These are phyloP conservation scores for Willisornis vidua DNA, from an alignment of 2,113 vertebrate genomes.

Conservation along the genomic window DNA sequence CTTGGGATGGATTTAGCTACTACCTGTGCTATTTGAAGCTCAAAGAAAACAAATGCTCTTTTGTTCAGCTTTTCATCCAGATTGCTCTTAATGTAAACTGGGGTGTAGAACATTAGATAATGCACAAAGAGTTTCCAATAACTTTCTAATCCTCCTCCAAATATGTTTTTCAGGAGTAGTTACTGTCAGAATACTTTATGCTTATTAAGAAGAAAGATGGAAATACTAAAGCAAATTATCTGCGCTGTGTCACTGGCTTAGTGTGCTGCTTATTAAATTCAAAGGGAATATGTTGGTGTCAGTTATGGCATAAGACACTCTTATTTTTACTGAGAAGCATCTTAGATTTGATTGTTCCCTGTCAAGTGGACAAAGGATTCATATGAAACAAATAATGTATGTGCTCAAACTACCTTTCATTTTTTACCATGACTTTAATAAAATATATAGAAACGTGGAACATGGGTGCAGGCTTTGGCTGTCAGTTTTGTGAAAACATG, in stretches of 20 bases:
- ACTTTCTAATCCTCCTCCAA: constrained; percentile 3
- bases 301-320: neutral
- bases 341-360: neutral
- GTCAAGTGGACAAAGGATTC: neutral
- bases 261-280: neutral
- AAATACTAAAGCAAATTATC: neutral
- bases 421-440: neutral
- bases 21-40: neutral
- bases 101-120: neutral
- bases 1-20: neutral
- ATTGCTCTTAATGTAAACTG: neutral
- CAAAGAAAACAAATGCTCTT: neutral
- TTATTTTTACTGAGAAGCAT: neutral
- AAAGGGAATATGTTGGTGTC: neutral
- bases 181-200: neutral
- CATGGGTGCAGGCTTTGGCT: neutral
- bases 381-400: neutral
- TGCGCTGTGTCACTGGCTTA: neutral
- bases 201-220: neutral
- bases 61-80: constrained; percentile 12
- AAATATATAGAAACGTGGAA: neutral
- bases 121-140: neutral
- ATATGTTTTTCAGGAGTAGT: neutral
- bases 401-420: neutral
- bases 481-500: neutral